Evolutionary conservation across 2,113 vertebrate genomes (phyloP).

Genomic region (Eidolon helvum): DNA sequence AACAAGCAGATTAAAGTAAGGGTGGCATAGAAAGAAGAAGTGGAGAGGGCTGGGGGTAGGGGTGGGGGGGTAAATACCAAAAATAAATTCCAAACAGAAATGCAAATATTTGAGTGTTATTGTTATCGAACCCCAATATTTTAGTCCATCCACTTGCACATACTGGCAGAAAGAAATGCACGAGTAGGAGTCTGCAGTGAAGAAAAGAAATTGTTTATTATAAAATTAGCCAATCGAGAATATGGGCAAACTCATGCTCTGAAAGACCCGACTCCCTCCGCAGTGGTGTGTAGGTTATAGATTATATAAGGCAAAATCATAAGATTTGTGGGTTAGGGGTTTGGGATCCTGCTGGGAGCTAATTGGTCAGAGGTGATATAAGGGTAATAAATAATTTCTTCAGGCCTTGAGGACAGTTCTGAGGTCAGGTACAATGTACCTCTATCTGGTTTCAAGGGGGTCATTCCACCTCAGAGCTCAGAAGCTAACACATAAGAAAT

Average conservation of each 20-base stretch:
- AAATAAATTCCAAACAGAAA: slow-evolving; percentile 8
- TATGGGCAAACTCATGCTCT: background rate
- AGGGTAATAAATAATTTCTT: background rate
- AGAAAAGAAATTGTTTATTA: background rate
- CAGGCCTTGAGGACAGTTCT: background rate
- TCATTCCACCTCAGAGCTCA: background rate
- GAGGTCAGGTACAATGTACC: background rate
- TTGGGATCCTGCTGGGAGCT: background rate
- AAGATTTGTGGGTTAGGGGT: background rate
- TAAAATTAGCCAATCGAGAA: background rate
- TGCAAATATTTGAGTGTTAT: background rate
- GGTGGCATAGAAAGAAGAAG: background rate
- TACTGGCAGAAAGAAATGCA: background rate
- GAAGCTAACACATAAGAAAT: background rate
- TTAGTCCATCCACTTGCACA: background rate
- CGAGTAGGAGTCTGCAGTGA: background rate
- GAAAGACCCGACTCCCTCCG: background rate
- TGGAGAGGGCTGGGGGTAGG: too few species aligned
- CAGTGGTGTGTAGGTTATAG: background rate
- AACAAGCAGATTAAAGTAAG: background rate
- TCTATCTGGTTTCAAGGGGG: background rate
- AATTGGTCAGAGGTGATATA: too few species aligned
- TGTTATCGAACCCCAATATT: background rate
- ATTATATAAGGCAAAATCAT: background rate
- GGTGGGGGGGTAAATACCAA: background rate